phyloP scores from a whole-genome alignment of 2,888 invertebrate species.

The Myopa testacea region DNA sequence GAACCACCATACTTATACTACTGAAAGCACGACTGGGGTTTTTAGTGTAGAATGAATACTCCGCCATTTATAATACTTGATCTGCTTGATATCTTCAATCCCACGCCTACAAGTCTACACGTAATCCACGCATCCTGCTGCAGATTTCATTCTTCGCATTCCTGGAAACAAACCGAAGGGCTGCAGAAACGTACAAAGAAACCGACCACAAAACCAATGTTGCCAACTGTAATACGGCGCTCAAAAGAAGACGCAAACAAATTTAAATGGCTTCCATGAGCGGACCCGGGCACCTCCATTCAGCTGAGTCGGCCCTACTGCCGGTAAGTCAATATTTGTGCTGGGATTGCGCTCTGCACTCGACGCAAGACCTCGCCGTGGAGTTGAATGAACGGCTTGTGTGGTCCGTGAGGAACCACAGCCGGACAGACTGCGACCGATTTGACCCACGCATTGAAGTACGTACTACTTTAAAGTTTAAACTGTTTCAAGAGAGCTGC shows the following conservation, averaged over 20 bases:
- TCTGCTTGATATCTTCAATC: no score
- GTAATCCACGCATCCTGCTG: background rate
- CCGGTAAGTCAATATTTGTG: conserved; percentile 26
- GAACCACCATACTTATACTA: no score
- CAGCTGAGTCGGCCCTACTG: background rate
- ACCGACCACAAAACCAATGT: conserved; percentile 1
- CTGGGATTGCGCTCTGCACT: background rate
- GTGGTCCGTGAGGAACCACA: no score
- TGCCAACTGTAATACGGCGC: background rate
- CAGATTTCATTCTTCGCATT: background rate
- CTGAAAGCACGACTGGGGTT: no score
- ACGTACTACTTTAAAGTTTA: no score
- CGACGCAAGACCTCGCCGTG: background rate
- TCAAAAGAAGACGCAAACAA: background rate
- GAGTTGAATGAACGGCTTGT: conserved; percentile 10
- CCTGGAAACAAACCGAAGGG: background rate
- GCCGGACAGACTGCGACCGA: no score
- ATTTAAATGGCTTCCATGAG: background rate
- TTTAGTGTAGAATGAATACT: no score
- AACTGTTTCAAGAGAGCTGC: no score
- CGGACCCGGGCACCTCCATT: background rate
- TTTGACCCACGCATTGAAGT: no score
- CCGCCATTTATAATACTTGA: no score
- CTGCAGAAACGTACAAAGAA: background rate
- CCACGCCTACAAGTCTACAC: no score